Evolutionary conservation across 2,113 vertebrate genomes (phyloP).

Genomic region (Campylomormyrus numenius): DNA sequence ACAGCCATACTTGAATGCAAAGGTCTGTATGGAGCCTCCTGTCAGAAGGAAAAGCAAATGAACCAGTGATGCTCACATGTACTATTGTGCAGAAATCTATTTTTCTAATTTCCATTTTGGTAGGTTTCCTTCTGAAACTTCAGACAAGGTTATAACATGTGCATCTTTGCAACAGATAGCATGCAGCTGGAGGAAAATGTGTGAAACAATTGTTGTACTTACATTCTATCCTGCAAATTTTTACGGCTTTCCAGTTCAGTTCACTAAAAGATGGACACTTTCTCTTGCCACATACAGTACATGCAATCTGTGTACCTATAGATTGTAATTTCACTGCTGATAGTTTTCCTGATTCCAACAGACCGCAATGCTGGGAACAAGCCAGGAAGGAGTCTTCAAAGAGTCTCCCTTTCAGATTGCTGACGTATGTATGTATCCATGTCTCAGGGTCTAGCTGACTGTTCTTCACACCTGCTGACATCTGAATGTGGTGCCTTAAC

Average conservation of each 20-base stretch:
- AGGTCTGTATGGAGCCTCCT: neutral
- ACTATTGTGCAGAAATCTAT: neutral
- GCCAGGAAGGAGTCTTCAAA: neutral
- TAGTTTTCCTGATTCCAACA: neutral
- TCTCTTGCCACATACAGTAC: conserved; percentile 9
- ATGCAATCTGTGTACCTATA: neutral
- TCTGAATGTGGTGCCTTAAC: neutral
- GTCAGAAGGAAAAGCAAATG: neutral
- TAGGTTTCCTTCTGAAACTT: neutral
- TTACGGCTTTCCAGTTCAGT: neutral
- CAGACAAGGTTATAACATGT: neutral
- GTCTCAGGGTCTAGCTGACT: neutral
- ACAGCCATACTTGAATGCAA: neutral
- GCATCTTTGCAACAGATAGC: neutral
- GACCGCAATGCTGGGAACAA: neutral
- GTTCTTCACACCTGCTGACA: neutral
- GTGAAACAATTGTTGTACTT: neutral
- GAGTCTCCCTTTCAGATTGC: neutral
- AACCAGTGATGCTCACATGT: neutral
- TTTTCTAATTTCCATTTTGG: neutral
- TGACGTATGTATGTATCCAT: neutral
- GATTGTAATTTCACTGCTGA: neutral
- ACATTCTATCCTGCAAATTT: neutral
- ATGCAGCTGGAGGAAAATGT: neutral
- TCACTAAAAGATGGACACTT: neutral